A percentile compares a stretch with the other conserved stretches of the same genome.
phyloP scores from a whole-genome alignment of 2,888 invertebrate genomes.

The Meghimatium bilineatum region DNA sequence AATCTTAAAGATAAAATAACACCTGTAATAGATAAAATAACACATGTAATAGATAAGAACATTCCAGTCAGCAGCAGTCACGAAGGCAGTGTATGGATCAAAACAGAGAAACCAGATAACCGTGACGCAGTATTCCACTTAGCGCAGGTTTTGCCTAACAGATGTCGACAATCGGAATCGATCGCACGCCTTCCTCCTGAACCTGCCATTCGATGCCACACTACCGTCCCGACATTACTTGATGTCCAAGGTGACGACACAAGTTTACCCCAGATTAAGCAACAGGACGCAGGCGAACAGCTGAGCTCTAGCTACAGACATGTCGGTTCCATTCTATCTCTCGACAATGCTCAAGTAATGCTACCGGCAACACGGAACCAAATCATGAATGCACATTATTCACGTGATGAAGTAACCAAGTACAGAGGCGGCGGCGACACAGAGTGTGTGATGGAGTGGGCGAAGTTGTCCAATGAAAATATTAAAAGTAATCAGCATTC shows the following conservation, averaged over 20 bases:
- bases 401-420: not conserved
- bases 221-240: not conserved
- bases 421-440: not conserved
- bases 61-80: not conserved
- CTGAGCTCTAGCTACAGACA: not conserved
- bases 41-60: not conserved
- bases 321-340: not conserved
- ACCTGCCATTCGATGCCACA: not conserved
- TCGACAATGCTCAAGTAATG: not conserved
- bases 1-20: not conserved
- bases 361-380: not conserved
- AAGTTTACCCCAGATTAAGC: not conserved
- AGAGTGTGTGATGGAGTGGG: not conserved
- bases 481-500: not conserved
- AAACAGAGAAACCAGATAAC: not conserved
- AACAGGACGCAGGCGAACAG: not conserved
- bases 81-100: too few relatives aligned
- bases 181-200: not conserved
- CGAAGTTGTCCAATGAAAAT: not conserved
- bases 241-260: slow-evolving; percentile 10
- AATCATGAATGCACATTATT: not conserved
- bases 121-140: not conserved
- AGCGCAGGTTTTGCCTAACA: not conserved
- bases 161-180: not conserved
- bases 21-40: not conserved